A percentile compares a stretch with the other conserved stretches of the same genome.
phyloP scores from a whole-genome alignment of 2,113 vertebrate genomes.

The Hippocampus mohnikei region DNA sequence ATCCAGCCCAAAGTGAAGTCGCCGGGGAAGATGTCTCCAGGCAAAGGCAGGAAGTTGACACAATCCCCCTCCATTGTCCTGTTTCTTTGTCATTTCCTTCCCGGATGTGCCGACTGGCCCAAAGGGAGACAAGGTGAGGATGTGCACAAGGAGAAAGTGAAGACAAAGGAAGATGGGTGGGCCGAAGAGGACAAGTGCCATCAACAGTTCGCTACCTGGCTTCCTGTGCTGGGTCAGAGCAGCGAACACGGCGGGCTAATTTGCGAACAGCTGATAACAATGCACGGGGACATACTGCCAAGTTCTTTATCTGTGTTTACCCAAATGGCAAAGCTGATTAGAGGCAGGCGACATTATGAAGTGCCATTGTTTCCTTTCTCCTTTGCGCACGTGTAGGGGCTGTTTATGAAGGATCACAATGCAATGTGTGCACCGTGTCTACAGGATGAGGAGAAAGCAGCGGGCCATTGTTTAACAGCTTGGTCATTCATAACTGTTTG shows the following conservation, averaged over 20 bases:
- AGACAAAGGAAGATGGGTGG: conserved; percentile 55
- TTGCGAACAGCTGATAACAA: conserved; percentile 64
- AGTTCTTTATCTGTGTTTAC: conserved; percentile 74
- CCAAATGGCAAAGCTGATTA: conserved; percentile 73
- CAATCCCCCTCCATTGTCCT: conserved; percentile 54
- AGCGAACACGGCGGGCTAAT: conserved; percentile 53
- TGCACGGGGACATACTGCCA: conserved; percentile 64
- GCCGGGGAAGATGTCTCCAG: conserved; percentile 46
- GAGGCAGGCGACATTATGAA: conserved; percentile 63
- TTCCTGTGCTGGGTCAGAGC: conserved; percentile 48
- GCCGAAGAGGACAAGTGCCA: conserved; percentile 45
- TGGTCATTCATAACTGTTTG: conserved; percentile 28
- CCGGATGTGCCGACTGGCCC: conserved; percentile 45
- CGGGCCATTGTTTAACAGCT: conserved; percentile 45
- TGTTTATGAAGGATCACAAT: conserved; percentile 48
- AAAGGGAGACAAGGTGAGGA: conserved; percentile 66
- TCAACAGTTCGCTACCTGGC: conserved; percentile 49
- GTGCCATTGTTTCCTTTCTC: conserved; percentile 62
- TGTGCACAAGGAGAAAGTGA: conserved; percentile 54
- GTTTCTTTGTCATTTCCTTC: conserved; percentile 60
- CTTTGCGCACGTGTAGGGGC: conserved; percentile 29
- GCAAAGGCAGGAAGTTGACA: conserved; percentile 67
- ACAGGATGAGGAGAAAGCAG: conserved; percentile 41
- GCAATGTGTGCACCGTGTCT: conserved; percentile 34
- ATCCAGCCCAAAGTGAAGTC: conserved; percentile 45